Conservation (phyloP, 2,888 invertebrate species). For the Andrena minutula region DNA sequence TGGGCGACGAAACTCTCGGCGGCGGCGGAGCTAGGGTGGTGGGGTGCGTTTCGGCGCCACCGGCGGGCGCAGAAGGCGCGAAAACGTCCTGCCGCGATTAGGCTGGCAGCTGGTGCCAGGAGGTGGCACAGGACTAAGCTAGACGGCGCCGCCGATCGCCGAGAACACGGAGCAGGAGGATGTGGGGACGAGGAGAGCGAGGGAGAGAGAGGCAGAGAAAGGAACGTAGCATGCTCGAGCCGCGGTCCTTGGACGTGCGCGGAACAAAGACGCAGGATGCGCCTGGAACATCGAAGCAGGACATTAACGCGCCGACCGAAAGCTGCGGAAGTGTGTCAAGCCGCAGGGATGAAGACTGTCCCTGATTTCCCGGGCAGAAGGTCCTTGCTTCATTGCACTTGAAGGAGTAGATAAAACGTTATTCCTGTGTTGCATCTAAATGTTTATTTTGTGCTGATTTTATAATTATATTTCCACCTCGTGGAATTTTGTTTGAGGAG, state of each 20-base stretch:
- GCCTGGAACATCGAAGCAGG: slow-evolving; percentile 31
- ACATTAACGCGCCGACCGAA: slow-evolving; percentile 27
- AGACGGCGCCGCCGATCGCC: slow-evolving; percentile 61
- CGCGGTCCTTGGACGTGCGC: slow-evolving; percentile 58
- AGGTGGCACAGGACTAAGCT: slow-evolving; percentile 83
- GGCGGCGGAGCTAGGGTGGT: slow-evolving; percentile 19
- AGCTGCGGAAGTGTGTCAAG: slow-evolving; percentile 24
- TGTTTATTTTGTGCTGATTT: no score
- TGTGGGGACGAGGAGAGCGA: slow-evolving; percentile 13
- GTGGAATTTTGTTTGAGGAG: no score
- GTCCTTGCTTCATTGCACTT: background rate
- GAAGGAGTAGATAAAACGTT: background rate
- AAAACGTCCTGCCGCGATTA: slow-evolving; percentile 83
- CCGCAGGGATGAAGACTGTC: slow-evolving; percentile 27
- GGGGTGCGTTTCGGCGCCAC: slow-evolving; percentile 63
- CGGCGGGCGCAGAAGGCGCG: slow-evolving; percentile 79
- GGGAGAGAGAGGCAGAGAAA: slow-evolving; percentile 3
- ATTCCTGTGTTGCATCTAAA: background rate
- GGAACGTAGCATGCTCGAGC: slow-evolving; percentile 33
- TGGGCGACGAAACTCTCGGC: slow-evolving; percentile 3
- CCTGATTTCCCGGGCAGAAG: slow-evolving; percentile 34
- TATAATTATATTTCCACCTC: no score
- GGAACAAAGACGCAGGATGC: slow-evolving; percentile 52
- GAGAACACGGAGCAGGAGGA: slow-evolving; percentile 57
- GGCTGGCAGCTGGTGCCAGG: slow-evolving; percentile 78